Base-by-base conservation (phyloP, 2,888 invertebrate genomes). In the Erynnis tages region DNA sequence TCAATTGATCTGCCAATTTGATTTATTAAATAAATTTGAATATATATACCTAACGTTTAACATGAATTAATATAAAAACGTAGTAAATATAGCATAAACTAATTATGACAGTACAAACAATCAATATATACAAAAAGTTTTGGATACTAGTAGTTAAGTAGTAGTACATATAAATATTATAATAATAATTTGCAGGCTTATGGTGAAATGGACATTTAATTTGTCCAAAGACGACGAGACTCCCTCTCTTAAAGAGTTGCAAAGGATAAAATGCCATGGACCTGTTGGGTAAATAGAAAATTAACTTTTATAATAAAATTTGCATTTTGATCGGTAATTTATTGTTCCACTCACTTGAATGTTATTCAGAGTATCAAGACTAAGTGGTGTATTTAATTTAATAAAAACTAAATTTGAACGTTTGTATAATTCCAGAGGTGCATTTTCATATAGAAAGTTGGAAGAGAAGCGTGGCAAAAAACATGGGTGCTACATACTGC, bases 161-260 rank as follows among this genome's bases (percentile, higher is more conserved):
- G n/a, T n/a, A n/a, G n/a, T n/a, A n/a, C n/a, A n/a, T n/a, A n/a
- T n/a, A n/a, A n/a, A n/a, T n/a, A n/a, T n/a, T n/a, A n/a, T n/a
- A n/a, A 34, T 16, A n/a, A 21, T 4, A 21, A 2, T 21, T 54
- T 38, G 44, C 59, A 92, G 96, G 67, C 85, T 96, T 62, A 94
- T 94, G 69, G 93, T 94, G 35, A 97, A 96, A 82, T 97, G 97
- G 97, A 97, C 94, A 29, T 96, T 96, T 70, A 96, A 97, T 85
- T 89, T 97, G 55, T 97, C 97, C 71, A 93, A 93, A 71, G 94
- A 96, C 65, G 92, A 96, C 49, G 90, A 92, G 52, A 95, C 96
- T 0, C 97, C 97, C 2, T 95, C 95, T 2, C 81, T 97, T 53
- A 91, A 92, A 65, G 92, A 91, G 65, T 79, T 97, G 13, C 92